phyloP scores from a whole-genome alignment of 2,888 invertebrate genomes.

The Lottia scabra region DNA sequence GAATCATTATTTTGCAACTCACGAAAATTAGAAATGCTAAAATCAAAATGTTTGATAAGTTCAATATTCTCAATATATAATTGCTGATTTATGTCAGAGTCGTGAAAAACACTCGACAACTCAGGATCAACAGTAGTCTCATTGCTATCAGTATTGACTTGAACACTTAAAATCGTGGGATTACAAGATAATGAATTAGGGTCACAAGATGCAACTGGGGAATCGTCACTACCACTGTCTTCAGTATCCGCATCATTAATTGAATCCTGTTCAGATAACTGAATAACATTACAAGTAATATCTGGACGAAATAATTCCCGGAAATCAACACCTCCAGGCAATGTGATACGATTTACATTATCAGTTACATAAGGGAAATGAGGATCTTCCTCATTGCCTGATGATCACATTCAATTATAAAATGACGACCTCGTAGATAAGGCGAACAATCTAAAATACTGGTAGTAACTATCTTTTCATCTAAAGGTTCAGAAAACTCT shows the following conservation, averaged over 20 bases:
- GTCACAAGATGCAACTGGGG: too few species aligned
- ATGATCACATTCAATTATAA: conserved; percentile 19
- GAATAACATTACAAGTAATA: too few species aligned
- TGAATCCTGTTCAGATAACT: neutral
- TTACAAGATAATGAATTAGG: too few species aligned
- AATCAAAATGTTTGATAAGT: too few species aligned
- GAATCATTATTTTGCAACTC: too few species aligned
- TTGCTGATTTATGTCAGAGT: too few species aligned
- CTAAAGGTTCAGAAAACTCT: conserved; percentile 6
- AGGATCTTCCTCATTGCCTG: conserved; percentile 15
- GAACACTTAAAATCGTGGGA: neutral
- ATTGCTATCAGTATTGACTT: neutral
- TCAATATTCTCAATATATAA: too few species aligned
- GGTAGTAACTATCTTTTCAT: conserved; percentile 12
- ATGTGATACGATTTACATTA: neutral
- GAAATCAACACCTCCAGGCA: too few species aligned
- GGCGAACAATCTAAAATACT: conserved; percentile 19
- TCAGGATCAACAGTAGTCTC: neutral
- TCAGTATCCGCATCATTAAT: neutral
- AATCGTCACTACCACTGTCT: neutral
- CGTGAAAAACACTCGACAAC: too few species aligned
- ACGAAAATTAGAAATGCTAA: too few species aligned
- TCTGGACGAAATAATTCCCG: too few species aligned
- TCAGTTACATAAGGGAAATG: conserved; percentile 14
- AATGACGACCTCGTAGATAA: conserved; percentile 17